These are phyloP conservation scores for Physeter macrocephalus DNA, from an alignment of 2,113 vertebrate species.

Conservation along the genomic window DNA sequence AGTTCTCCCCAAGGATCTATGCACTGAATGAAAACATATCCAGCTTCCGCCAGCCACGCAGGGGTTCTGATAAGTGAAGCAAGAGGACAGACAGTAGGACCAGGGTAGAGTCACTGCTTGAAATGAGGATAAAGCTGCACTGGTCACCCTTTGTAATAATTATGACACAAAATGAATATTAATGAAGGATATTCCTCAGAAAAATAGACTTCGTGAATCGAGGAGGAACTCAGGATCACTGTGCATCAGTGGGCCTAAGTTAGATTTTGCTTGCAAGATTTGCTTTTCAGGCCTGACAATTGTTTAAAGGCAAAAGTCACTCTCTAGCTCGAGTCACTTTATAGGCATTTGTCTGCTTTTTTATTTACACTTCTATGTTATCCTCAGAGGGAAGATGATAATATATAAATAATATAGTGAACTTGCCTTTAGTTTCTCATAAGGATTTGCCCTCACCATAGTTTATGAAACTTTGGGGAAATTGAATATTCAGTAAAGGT, in stretches of 20 bases:
- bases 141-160: constrained; percentile 83
- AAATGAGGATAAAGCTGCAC: constrained; percentile 83
- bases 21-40: constrained; percentile 95
- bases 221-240: constrained; percentile 61
- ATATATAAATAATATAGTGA: constrained; percentile 69
- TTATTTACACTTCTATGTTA: constrained; percentile 71
- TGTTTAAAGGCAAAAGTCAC: constrained; percentile 50
- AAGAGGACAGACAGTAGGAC: background rate
- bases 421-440: constrained; percentile 50
- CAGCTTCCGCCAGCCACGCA: constrained; percentile 93
- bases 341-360: constrained; percentile 65
- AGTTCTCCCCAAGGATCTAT: constrained; percentile 97
- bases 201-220: constrained; percentile 36
- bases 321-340: constrained; percentile 56
- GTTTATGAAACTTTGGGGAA: constrained; percentile 42
- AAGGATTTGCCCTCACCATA: constrained; percentile 38
- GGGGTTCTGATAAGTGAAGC: constrained; percentile 93
- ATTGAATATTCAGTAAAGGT: constrained; percentile 27
- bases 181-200: constrained; percentile 72
- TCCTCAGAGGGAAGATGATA: constrained; percentile 71
- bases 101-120: constrained; percentile 28
- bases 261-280: constrained; percentile 65
- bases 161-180: constrained; percentile 71
- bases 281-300: constrained; percentile 52
- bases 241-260: constrained; percentile 65